phyloP scores from a whole-genome alignment of 2,113 vertebrate genomes.

The Thryonomys swinderianus region DNA sequence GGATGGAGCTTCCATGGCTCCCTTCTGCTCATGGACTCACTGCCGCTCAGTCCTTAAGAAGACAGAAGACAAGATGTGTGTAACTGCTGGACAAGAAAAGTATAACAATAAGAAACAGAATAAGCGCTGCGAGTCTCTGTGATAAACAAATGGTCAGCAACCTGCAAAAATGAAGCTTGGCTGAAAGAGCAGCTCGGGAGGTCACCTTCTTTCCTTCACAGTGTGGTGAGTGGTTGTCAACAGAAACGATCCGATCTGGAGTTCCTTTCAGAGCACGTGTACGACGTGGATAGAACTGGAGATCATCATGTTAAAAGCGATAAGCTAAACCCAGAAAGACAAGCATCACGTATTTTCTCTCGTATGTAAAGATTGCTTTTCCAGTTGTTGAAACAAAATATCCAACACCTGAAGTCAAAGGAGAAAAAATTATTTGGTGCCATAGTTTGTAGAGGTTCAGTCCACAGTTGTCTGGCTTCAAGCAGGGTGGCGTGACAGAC shows the following conservation, averaged over 20 bases:
- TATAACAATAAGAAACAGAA: rapidly evolving
- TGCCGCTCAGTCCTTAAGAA: neutral
- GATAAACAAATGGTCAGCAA: neutral
- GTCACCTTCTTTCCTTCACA: rapidly evolving
- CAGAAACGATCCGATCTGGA: rapidly evolving
- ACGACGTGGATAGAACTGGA: neutral
- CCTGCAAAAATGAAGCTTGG: rapidly evolving
- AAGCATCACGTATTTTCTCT: neutral
- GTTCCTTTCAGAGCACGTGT: neutral
- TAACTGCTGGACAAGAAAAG: neutral
- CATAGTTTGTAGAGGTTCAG: too few species aligned
- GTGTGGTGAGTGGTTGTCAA: rapidly evolving
- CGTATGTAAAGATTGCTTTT: neutral
- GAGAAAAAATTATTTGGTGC: too few species aligned
- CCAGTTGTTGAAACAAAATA: too few species aligned
- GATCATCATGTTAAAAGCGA: neutral
- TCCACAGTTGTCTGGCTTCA: too few species aligned
- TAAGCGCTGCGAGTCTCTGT: neutral
- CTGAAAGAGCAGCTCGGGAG: too few species aligned
- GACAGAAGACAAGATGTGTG: neutral
- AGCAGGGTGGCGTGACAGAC: too few species aligned
- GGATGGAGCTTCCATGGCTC: neutral
- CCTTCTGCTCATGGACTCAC: neutral
- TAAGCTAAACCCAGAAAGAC: neutral
- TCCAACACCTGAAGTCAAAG: too few species aligned